A percentile compares a stretch with the other conserved stretches of the same genome.
Evolutionary conservation across 2,113 vertebrate species (phyloP).

Genomic region (Amazona guildingii): DNA sequence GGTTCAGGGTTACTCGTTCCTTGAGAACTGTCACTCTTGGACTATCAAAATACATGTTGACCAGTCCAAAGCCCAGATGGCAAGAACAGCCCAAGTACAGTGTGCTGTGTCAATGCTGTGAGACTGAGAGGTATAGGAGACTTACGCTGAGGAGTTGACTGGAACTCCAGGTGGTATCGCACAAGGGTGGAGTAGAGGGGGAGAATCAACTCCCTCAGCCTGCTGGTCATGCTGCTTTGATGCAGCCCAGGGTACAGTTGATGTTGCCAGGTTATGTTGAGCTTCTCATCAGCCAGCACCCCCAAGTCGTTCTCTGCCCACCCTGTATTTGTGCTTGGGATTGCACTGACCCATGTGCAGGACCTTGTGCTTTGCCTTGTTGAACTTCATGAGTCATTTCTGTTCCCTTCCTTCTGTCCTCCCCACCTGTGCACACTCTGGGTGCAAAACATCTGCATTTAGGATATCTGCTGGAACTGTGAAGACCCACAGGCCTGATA

Average conservation of each 20-base stretch:
- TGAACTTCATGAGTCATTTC: background rate
- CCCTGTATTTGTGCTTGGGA: background rate
- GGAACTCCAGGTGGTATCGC: background rate
- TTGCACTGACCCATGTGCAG: background rate
- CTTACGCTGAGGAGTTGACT: background rate
- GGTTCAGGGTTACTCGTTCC: background rate
- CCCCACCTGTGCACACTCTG: rapidly evolving
- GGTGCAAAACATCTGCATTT: background rate
- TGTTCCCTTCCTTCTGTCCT: background rate
- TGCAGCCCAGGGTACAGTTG: background rate
- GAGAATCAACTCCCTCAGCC: background rate
- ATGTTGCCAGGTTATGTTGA: background rate
- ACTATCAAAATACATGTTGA: background rate
- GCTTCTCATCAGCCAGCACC: background rate
- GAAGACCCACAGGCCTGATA: background rate
- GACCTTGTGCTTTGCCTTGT: background rate
- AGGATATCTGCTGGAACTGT: background rate
- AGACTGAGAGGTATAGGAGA: too few relatives aligned
- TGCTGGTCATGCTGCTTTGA: background rate
- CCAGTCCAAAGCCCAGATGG: background rate
- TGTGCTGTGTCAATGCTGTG: rapidly evolving
- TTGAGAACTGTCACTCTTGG: background rate
- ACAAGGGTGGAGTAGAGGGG: background rate
- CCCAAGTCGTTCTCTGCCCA: background rate
- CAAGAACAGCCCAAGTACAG: background rate